Evolutionary conservation across 2,888 invertebrate genomes (phyloP).

Genomic region (Troides oblongomaculatus): DNA sequence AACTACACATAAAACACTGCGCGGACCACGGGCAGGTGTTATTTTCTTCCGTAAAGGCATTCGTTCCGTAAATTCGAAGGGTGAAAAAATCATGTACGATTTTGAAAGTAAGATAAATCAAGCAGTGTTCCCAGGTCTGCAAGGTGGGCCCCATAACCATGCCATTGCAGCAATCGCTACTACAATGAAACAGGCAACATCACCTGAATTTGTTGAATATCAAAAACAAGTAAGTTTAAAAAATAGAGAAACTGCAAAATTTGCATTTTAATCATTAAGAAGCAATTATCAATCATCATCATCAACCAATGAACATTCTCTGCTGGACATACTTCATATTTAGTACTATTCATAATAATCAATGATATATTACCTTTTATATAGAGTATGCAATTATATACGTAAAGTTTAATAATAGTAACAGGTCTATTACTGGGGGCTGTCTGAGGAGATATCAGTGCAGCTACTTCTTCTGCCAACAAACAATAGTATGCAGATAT

Average conservation of each 20-base stretch:
- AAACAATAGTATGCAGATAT: no score
- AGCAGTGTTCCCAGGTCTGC: constrained; percentile 95
- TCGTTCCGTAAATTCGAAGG: constrained; percentile 87
- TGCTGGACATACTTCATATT: no score
- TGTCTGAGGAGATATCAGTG: no score
- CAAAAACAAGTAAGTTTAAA: constrained; percentile 84
- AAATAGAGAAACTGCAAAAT: not conserved
- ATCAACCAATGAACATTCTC: no score
- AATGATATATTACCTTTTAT: no score
- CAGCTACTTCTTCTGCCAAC: no score
- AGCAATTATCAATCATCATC: not conserved
- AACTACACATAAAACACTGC: constrained; percentile 96
- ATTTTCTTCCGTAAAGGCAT: constrained; percentile 97
- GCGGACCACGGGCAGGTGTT: constrained; percentile 92
- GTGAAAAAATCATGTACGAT: constrained; percentile 91
- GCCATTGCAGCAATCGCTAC: constrained; percentile 98
- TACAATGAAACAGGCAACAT: constrained; percentile 92
- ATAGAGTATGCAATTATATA: no score
- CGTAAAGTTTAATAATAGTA: no score
- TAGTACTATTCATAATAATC: no score
- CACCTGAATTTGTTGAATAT: constrained; percentile 90
- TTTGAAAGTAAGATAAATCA: constrained; percentile 92
- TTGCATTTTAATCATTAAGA: not conserved
- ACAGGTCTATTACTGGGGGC: no score
- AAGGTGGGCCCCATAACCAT: constrained; percentile 98